Base-by-base conservation (phyloP, 2,113 vertebrate species). In the Chionodraco myersi region DNA sequence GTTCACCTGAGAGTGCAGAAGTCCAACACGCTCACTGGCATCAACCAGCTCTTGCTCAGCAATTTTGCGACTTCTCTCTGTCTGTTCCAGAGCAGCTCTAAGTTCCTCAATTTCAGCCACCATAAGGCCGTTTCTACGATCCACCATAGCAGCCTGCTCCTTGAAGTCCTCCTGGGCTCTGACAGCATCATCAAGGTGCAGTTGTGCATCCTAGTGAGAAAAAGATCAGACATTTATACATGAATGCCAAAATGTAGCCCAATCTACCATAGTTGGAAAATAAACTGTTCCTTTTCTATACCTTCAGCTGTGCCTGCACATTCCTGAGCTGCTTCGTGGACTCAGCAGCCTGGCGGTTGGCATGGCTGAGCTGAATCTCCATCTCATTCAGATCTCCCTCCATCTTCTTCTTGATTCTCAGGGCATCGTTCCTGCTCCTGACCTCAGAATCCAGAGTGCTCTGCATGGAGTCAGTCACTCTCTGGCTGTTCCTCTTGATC, bases 141-240 rank as follows among this genome's bases (percentile, higher is more conserved):
- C 96, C 14, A 96, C 91, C 93, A 96, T 95, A 62, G 96, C 95
- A 85, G 95, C 88, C 66, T 96, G 95, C 63, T 96, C 96, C 82
- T 94, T 96, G 52, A 95, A 11, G 82, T 93, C 93, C 15, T 98
- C 97, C 71, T 97, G 92, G n/a, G 88, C 90, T 90, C 94, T 93
- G 62, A 92, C 16, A n/a, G 95, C 93, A 18, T 97, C 95, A 11
- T 97, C 96, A 77, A 97, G 93, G 76, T 96, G 96, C 79, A 98
- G 77, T 88, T 97, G 96, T 77, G 95, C 95, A 77, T 97, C 97
- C 96, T 97, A 0, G 51, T 1, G 26, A 21, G 79, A 59, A 41
- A 5, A 41, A 57, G 2, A 23, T 72, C 14, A 23, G 48, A 2
- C 51, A 26, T 44, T 3, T 3, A n/a, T 52, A 41, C 0, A 64